Conservation (phyloP, 2,888 invertebrate genomes). For the Papilio gigon region DNA sequence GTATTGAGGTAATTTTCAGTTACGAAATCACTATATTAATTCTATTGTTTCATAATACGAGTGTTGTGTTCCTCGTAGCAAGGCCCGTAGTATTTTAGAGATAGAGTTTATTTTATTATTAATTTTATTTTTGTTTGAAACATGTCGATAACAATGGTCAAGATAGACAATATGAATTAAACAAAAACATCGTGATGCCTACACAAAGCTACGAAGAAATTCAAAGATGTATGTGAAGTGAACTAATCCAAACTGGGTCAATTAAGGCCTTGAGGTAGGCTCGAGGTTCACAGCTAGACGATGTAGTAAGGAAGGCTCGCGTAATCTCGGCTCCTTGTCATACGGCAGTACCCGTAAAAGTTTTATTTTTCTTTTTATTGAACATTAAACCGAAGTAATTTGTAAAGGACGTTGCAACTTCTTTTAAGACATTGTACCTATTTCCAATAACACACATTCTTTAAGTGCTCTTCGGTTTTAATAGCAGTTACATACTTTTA, state of each 20-base stretch:
- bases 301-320: neutral
- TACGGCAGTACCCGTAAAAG: conserved; percentile 18
- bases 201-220: no score
- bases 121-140: no score
- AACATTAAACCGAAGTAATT: conserved; percentile 36
- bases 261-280: no score
- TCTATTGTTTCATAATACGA: neutral
- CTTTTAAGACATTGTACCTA: conserved; percentile 31
- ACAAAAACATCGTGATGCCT: no score
- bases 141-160: no score
- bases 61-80: neutral
- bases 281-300: no score
- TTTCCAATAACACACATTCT: conserved; percentile 25
- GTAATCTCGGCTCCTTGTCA: conserved; percentile 17
- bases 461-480: conserved; percentile 8
- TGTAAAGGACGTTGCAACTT: conserved; percentile 9
- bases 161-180: no score
- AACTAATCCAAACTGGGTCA: no score
- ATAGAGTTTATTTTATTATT: neutral
- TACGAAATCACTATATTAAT: conserved; percentile 12
- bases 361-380: conserved; percentile 35
- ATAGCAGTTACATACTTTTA: neutral
- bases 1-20: conserved; percentile 14
- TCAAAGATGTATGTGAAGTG: no score
- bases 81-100: neutral